Conservation (phyloP, 2,113 vertebrate species). For the Oxyura jamaicensis region DNA sequence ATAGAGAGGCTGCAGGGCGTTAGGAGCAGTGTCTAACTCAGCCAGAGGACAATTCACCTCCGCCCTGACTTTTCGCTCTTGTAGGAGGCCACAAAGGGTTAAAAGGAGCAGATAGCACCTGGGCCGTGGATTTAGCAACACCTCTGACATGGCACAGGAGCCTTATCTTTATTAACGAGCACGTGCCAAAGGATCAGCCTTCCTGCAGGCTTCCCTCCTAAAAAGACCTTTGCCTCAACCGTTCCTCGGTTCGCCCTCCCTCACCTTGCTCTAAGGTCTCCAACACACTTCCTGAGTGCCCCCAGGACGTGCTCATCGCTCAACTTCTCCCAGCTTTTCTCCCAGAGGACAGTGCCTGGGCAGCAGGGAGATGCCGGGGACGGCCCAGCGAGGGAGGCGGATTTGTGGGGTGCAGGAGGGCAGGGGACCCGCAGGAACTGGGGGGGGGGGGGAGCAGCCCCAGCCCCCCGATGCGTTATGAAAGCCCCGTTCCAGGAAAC, state of each 20-base stretch:
- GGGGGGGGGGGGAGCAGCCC: too few species aligned
- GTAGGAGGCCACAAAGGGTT: background rate
- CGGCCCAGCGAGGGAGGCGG: background rate
- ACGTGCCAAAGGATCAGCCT: background rate
- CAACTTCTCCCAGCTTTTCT: background rate
- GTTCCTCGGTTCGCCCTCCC: background rate
- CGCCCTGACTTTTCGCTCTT: background rate
- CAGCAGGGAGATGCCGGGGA: background rate
- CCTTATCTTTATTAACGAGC: background rate
- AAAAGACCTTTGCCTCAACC: conserved; percentile 18
- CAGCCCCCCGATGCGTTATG: fast-evolving
- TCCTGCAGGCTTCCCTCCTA: background rate
- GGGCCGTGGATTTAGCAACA: background rate
- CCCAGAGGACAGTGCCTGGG: background rate
- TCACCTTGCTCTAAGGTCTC: background rate
- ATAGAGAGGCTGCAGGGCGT: background rate
- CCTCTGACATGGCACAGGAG: background rate
- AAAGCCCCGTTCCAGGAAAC: background rate
- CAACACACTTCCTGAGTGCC: background rate
- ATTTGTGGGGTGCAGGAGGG: background rate
- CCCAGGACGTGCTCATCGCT: background rate
- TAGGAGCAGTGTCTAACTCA: background rate
- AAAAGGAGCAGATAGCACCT: background rate
- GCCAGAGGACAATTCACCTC: background rate
- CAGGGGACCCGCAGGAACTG: background rate